phyloP scores from a whole-genome alignment of 2,797 vertebrate species.

The Liasis olivaceus region DNA sequence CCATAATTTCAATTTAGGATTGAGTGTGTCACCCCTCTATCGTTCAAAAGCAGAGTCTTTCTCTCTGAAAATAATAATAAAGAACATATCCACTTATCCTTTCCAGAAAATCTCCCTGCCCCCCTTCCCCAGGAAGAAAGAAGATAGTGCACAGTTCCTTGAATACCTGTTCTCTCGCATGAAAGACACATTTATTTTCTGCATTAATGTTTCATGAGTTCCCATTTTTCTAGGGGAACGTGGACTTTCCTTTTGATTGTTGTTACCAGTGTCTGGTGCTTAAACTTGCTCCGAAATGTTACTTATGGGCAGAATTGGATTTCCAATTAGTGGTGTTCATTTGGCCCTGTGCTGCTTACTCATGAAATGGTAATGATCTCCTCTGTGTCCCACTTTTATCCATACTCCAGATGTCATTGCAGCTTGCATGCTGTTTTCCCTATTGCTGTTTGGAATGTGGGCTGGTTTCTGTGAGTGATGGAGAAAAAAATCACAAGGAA shows the following conservation, averaged over 20 bases:
- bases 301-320: slow-evolving; percentile 62
- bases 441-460: slow-evolving; percentile 19
- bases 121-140: background rate
- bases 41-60: background rate
- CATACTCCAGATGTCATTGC: slow-evolving; percentile 14
- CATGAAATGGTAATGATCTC: slow-evolving; percentile 53
- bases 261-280: slow-evolving; percentile 26
- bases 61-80: background rate
- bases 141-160: slow-evolving; percentile 28
- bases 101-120: background rate
- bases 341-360: slow-evolving; percentile 50
- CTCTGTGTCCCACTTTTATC: slow-evolving; percentile 35
- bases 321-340: slow-evolving; percentile 61
- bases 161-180: slow-evolving; percentile 47
- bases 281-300: slow-evolving; percentile 58
- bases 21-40: background rate
- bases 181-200: slow-evolving; percentile 49
- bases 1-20: background rate
- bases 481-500: background rate
- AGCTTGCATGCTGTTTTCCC: slow-evolving; percentile 15
- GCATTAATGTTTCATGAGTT: slow-evolving; percentile 52
- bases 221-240: slow-evolving; percentile 37
- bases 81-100: background rate
- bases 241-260: slow-evolving; percentile 51
- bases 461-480: background rate